phyloP scores from a whole-genome alignment of 2,888 invertebrate species.

The Phortica okadai region DNA sequence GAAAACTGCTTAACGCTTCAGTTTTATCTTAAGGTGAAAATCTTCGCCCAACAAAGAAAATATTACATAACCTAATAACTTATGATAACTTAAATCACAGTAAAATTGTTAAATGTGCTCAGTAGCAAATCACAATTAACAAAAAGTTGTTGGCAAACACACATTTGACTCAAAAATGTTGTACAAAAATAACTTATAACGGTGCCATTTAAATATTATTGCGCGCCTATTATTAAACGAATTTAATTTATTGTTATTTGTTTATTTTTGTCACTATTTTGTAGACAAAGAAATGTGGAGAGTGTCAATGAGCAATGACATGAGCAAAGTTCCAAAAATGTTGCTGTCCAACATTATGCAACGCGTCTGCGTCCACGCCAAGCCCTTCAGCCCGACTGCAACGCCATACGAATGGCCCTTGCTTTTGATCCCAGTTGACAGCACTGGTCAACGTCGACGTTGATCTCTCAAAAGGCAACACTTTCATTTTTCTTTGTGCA shows the following conservation, averaged over 20 bases:
- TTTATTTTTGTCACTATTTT: no score
- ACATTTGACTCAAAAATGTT: background rate
- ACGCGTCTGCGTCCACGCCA: background rate
- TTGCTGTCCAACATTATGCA: background rate
- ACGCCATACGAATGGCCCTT: no score
- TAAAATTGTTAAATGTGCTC: background rate
- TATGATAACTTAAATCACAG: no score
- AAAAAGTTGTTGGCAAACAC: background rate
- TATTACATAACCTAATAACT: background rate
- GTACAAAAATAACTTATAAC: no score
- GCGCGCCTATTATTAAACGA: no score
- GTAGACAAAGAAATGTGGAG: no score
- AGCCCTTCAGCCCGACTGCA: background rate
- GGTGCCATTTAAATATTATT: no score
- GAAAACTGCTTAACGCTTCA: no score
- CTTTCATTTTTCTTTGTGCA: constrained; percentile 4
- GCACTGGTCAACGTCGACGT: background rate
- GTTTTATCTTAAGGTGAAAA: no score
- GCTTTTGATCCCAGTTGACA: background rate
- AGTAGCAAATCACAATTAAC: background rate
- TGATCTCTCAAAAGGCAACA: background rate
- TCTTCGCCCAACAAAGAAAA: background rate
- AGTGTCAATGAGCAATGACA: no score
- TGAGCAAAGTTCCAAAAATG: background rate
- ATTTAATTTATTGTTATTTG: no score